phyloP scores from a whole-genome alignment of 2,888 invertebrate genomes.

The Steromphala cineraria region DNA sequence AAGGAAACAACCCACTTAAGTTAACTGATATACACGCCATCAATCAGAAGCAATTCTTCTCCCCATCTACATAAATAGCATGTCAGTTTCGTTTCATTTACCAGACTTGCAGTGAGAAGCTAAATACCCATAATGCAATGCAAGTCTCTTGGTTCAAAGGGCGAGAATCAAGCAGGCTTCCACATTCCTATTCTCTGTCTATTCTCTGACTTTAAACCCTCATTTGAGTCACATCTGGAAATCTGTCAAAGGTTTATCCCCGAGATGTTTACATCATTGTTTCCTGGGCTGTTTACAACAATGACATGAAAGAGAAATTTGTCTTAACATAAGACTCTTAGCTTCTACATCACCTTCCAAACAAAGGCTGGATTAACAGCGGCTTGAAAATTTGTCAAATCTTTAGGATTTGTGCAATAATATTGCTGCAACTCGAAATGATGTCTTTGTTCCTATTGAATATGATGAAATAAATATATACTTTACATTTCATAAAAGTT shows the following conservation, averaged over 20 bases:
- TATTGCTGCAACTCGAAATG: not conserved
- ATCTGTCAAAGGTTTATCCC: not conserved
- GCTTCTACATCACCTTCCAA: not conserved
- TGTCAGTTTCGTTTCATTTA: not conserved
- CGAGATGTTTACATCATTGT: not conserved
- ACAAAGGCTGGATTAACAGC: not conserved
- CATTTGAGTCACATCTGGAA: not conserved
- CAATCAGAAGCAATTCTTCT: too few species aligned
- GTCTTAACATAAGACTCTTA: not conserved
- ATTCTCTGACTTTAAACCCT: not conserved
- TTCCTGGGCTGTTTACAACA: not conserved
- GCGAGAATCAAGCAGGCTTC: too few species aligned
- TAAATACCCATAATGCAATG: too few species aligned
- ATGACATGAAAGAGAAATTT: not conserved
- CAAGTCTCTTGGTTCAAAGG: too few species aligned
- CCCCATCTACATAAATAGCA: not conserved
- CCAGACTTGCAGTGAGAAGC: too few species aligned
- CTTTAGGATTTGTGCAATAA: not conserved
- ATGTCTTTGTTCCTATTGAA: not conserved
- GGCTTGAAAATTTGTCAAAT: not conserved
- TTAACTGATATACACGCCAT: too few species aligned
- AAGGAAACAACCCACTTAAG: too few species aligned
- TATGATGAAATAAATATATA: too few species aligned
- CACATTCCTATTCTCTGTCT: too few species aligned
- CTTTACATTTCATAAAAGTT: too few species aligned